A percentile compares a stretch with the other conserved stretches of the same genome.
These are phyloP conservation scores for Phalera bucephala DNA, from an alignment of 2,888 invertebrate species.

Conservation along the genomic window DNA sequence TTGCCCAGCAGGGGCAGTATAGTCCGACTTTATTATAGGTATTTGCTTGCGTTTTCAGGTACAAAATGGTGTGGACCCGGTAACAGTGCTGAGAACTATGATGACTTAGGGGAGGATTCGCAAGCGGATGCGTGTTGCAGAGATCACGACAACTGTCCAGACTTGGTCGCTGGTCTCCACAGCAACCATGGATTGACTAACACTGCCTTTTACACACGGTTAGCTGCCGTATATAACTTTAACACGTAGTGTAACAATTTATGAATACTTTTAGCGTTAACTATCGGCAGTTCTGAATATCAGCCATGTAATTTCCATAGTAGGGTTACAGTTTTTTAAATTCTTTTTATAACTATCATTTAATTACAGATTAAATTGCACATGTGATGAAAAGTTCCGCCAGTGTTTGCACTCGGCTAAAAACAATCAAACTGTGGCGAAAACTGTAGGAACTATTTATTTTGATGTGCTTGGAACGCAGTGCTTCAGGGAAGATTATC, in stretches of 20 bases:
- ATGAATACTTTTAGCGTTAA: too few relatives aligned
- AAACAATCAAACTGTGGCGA: constrained; percentile 45
- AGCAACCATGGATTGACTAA: constrained; percentile 85
- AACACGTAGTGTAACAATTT: too few relatives aligned
- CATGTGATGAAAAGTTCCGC: constrained; percentile 80
- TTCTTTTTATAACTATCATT: too few relatives aligned
- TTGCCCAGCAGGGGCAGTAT: too few relatives aligned
- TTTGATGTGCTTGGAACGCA: constrained; percentile 82
- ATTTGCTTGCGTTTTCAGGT: too few relatives aligned
- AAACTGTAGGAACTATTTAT: constrained; percentile 76
- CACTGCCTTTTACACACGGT: constrained; percentile 83
- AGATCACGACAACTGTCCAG: constrained; percentile 87
- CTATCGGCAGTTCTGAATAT: too few relatives aligned
- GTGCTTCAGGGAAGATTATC: constrained; percentile 84
- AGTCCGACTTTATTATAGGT: too few relatives aligned
- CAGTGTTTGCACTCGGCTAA: constrained; percentile 65
- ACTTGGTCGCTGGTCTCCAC: constrained; percentile 80
- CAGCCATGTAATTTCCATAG: too few relatives aligned
- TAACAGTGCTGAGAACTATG: constrained; percentile 82
- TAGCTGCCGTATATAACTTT: too few relatives aligned
- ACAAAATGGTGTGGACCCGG: constrained; percentile 93
- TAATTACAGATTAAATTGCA: constrained; percentile 71
- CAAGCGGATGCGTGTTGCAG: constrained; percentile 89
- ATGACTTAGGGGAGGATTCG: constrained; percentile 85
- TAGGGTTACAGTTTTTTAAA: too few relatives aligned